These are phyloP conservation scores for Oplegnathus fasciatus DNA, from an alignment of 2,113 vertebrate species.

Conservation along the genomic window DNA sequence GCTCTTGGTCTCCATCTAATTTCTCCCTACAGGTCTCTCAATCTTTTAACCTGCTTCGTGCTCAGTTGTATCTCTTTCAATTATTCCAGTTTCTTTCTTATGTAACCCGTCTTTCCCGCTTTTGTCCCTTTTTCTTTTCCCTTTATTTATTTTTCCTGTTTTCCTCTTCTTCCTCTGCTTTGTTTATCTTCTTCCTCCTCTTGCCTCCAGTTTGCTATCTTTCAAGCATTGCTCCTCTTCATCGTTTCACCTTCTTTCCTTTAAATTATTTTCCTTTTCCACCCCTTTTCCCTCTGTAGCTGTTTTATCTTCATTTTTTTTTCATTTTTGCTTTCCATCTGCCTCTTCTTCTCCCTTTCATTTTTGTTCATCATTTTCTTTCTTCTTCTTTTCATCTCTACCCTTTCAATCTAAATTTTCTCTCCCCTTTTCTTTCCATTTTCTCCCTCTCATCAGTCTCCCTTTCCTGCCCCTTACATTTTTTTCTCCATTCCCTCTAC, in stretches of 20 bases:
- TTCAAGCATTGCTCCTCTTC: not conserved
- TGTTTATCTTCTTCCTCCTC: not conserved
- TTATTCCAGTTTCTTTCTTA: conserved; percentile 8
- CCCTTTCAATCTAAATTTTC: conserved; percentile 1
- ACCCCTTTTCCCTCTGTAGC: not conserved
- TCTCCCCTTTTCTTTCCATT: not conserved
- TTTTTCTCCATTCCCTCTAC: not conserved
- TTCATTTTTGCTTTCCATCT: not conserved
- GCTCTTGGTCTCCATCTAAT: conserved; percentile 2
- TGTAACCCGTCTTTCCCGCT: not conserved
- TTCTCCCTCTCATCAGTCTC: conserved; percentile 8
- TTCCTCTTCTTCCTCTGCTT: too few relatives aligned
- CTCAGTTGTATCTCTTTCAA: not conserved
- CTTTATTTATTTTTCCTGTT: too few relatives aligned
- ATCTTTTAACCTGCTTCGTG: conserved; percentile 10
- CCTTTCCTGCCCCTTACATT: not conserved
- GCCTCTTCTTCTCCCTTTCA: not conserved
- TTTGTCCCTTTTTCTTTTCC: not conserved
- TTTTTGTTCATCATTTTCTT: not conserved
- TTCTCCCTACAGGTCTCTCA: conserved; percentile 8
- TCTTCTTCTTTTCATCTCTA: too few relatives aligned
- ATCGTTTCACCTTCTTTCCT: not conserved
- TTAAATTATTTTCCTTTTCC: not conserved
- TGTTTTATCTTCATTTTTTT: not conserved
- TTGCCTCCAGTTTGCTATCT: not conserved